Percentiles rank a stretch among this genome's conserved stretches.
phyloP scores from a whole-genome alignment of 2,113 vertebrate genomes.

The Menidia beryllina region DNA sequence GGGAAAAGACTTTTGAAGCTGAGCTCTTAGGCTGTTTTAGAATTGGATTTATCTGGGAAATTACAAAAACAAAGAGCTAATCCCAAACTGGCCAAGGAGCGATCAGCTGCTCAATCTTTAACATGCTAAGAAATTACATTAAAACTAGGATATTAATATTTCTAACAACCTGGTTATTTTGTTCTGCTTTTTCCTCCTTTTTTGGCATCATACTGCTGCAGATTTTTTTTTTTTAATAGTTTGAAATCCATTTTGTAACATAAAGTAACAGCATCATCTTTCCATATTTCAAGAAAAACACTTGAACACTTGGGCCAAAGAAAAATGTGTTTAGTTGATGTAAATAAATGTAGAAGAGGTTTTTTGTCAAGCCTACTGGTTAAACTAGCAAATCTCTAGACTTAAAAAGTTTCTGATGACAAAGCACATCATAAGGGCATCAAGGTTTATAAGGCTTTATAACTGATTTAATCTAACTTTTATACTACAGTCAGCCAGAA shows the following conservation, averaged over 20 bases:
- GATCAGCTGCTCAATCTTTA: constrained; percentile 22
- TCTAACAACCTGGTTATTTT: constrained; percentile 30
- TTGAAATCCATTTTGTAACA: background rate
- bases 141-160: constrained; percentile 46
- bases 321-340: background rate
- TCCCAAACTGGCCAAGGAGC: constrained; percentile 29
- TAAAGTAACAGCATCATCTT: too few relatives aligned
- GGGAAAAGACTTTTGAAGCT: background rate
- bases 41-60: constrained; percentile 43
- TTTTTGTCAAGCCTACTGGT: background rate
- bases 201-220: background rate
- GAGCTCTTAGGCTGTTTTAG: background rate
- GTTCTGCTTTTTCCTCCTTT: background rate
- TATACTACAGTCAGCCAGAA: too few relatives aligned
- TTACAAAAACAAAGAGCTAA: constrained; percentile 57
- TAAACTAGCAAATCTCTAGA: too few relatives aligned
- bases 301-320: too few relatives aligned
- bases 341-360: background rate
- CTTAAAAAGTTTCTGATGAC: too few relatives aligned
- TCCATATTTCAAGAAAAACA: background rate
- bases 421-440: too few relatives aligned
- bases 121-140: constrained; percentile 21
- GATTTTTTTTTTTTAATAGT: background rate
- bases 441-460: too few relatives aligned
- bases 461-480: too few relatives aligned